Conservation (phyloP, 2,888 invertebrate genomes). For the Sylvicola cinctus region DNA sequence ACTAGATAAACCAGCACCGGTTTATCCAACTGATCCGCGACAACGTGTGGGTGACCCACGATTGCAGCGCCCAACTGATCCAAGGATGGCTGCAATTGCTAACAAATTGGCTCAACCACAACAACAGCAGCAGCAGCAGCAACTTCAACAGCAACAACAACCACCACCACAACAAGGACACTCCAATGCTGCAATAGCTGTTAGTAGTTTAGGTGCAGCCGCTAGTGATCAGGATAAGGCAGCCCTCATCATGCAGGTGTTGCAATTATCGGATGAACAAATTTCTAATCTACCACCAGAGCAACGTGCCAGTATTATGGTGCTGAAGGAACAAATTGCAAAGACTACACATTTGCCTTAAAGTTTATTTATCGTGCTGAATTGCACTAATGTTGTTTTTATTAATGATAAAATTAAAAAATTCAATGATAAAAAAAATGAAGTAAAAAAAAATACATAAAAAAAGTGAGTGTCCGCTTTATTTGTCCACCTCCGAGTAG, state of each 20-base stretch:
- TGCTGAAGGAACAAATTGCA: constrained; percentile 91
- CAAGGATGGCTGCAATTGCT: background rate
- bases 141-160: background rate
- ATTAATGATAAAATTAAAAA: too few species aligned
- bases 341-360: constrained; percentile 73
- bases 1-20: constrained; percentile 17
- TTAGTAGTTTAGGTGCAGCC: constrained; percentile 49
- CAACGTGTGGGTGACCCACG: constrained; percentile 44
- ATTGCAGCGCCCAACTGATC: constrained; percentile 19
- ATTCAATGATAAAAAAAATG: too few species aligned
- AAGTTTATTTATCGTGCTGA: too few species aligned
- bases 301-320: constrained; percentile 85
- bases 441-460: too few species aligned
- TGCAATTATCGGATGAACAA: constrained; percentile 94
- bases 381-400: too few species aligned
- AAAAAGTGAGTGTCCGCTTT: too few species aligned
- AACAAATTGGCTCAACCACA: too few species aligned
- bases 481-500: too few species aligned
- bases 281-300: constrained; percentile 90
- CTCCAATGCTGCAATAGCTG: constrained; percentile 31
- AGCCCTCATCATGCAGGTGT: constrained; percentile 92
- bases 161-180: background rate
- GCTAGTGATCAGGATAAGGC: constrained; percentile 93
- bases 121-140: background rate
- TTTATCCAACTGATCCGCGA: constrained; percentile 34